Evolutionary conservation across 2,113 vertebrate genomes (phyloP).

Genomic region (Labrus mixtus): DNA sequence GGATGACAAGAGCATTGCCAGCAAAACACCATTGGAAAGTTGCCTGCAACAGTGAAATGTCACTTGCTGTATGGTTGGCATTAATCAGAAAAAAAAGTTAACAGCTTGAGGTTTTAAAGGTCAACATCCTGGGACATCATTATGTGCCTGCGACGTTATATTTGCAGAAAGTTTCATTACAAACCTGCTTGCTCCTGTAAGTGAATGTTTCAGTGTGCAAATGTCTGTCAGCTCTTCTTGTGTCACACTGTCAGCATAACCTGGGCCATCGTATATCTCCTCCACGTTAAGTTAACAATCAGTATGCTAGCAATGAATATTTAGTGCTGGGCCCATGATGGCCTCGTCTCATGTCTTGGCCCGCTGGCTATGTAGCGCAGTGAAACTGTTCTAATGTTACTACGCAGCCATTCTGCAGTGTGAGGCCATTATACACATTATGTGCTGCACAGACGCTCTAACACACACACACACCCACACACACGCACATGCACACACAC

Average conservation of each 20-base stretch:
- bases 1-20: background rate
- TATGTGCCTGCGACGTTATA: background rate
- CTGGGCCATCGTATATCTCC: slow-evolving; percentile 34
- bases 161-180: background rate
- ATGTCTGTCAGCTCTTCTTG: slow-evolving; percentile 18
- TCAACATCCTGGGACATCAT: background rate
- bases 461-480: slow-evolving; percentile 2
- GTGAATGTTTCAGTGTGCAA: background rate
- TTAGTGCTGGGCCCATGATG: slow-evolving; percentile 47
- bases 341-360: slow-evolving; percentile 50
- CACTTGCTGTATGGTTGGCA: background rate
- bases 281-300: slow-evolving; percentile 48
- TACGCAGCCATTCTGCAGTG: slow-evolving; percentile 34
- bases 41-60: background rate
- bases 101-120: background rate
- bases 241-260: slow-evolving; percentile 19
- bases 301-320: slow-evolving; percentile 55
- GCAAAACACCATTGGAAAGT: background rate
- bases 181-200: background rate
- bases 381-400: slow-evolving; percentile 55
- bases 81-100: background rate
- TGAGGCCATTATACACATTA: slow-evolving; percentile 54
- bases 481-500: no score
- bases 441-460: slow-evolving; percentile 17
- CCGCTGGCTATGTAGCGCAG: slow-evolving; percentile 47